These are phyloP conservation scores for Blera fallax DNA, from an alignment of 2,888 invertebrate species.

Conservation along the genomic window DNA sequence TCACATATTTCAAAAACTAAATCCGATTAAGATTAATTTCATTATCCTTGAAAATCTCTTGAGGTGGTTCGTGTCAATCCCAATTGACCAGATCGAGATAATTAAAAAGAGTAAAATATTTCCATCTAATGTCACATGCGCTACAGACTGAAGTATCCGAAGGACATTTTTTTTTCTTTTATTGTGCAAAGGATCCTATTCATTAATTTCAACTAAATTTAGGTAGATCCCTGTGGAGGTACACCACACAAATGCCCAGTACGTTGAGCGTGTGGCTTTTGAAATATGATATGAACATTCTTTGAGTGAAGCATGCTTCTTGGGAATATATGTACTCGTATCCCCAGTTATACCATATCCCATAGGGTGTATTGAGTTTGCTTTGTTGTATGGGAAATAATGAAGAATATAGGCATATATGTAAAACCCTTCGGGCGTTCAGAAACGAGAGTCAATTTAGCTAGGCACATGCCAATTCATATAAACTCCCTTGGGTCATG, in stretches of 20 bases:
- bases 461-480: too few species aligned
- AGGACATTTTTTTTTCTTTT: neutral
- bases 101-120: neutral
- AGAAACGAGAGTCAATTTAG: too few species aligned
- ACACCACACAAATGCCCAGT: neutral
- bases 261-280: neutral
- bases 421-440: too few species aligned
- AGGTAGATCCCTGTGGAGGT: neutral
- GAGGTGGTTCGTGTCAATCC: neutral
- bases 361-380: neutral
- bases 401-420: too few species aligned
- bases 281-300: neutral
- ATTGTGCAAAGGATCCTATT: too few species aligned
- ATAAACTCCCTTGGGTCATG: too few species aligned
- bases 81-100: neutral
- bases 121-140: neutral
- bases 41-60: neutral
- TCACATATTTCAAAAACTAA: neutral
- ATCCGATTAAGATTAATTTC: neutral
- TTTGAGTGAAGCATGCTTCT: neutral
- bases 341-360: neutral
- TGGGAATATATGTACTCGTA: neutral
- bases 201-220: neutral
- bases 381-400: too few species aligned
- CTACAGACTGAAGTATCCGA: neutral